Conservation (phyloP, 2,797 vertebrate species). For the Phyllotis vaccarum region DNA sequence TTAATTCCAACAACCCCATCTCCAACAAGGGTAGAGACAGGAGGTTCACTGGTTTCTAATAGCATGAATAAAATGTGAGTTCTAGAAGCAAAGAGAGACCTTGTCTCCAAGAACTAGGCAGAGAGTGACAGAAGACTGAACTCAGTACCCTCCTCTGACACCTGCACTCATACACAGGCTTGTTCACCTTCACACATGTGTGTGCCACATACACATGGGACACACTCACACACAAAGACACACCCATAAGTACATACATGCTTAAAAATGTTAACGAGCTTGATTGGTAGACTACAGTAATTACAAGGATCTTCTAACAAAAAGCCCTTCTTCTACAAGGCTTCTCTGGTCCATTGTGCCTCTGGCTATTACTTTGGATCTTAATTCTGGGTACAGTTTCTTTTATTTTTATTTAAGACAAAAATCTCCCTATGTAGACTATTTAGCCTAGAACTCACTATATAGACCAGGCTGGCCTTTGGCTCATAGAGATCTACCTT, state of each 20-base stretch:
- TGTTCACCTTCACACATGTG: not conserved
- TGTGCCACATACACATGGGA: not conserved
- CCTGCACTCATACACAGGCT: not conserved
- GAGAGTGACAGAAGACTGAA: not conserved
- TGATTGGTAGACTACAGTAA: not conserved
- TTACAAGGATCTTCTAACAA: not conserved
- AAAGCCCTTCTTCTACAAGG: not conserved
- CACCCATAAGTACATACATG: not conserved
- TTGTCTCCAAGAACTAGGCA: not conserved
- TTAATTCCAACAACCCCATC: not conserved
- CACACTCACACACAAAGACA: not conserved
- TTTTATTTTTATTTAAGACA: not conserved
- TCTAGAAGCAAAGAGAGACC: not conserved
- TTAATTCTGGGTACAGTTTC: not conserved
- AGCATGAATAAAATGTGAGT: not conserved
- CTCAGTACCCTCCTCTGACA: not conserved
- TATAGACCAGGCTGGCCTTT: not conserved
- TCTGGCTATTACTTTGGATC: not conserved
- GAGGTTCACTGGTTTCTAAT: no score
- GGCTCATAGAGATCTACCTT: not conserved
- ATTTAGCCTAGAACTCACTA: not conserved
- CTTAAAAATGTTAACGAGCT: not conserved
- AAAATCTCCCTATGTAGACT: not conserved
- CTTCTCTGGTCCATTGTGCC: not conserved
- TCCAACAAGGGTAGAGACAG: not conserved